Evolutionary conservation across 2,113 vertebrate genomes (phyloP), one percentile per base, ranked within the genome.

Genomic region (Solea solea): DNA sequence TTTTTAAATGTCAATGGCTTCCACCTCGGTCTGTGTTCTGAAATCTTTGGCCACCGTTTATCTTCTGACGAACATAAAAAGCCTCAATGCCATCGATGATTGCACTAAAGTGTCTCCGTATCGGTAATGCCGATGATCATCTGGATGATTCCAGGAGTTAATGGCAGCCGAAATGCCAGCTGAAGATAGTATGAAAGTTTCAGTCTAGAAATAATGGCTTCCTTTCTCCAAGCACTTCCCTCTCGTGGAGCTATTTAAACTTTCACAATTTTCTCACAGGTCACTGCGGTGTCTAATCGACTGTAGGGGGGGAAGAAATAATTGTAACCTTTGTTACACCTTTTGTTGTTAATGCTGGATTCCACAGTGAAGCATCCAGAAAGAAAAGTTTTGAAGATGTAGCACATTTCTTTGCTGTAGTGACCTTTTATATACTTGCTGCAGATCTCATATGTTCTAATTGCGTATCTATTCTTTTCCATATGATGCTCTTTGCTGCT

Each of bases 241-340:
- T 72, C 8, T 14, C 5, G 34, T 53, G 25, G 25, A 55, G 7
- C 54, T 74, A 60, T 39, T 52, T 40, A 13, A 46, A 50, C 55
- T 46, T 61, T 57, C 2, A 13, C 9, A 8, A 2, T 51, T 9
- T 46, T 41, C 13, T 58, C 39, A 8, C 2, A 8, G 77, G 46
- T 49, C 48, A 41, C 52, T 13, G 27, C 46, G 48, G 53, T 56
- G 21, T 71, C 34, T 71, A 5, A 71, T 69, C 5, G 40, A n/a
- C 16, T 41, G 8, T 12, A 59, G 40, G 53, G 45, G 15, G 51
- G 54, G 48, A 25, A 71, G 56, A 55, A 52, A 39, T 45, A 57
- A 27, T 34, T 9, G 1, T 8, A 46, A 63, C 5, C 7, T 8
- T 13, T 6, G 7, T 3, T 2, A 12, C 50, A 66, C 34, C 34